Evolutionary conservation across 2,113 vertebrate genomes (phyloP).

Genomic region (Mellivora capensis): DNA sequence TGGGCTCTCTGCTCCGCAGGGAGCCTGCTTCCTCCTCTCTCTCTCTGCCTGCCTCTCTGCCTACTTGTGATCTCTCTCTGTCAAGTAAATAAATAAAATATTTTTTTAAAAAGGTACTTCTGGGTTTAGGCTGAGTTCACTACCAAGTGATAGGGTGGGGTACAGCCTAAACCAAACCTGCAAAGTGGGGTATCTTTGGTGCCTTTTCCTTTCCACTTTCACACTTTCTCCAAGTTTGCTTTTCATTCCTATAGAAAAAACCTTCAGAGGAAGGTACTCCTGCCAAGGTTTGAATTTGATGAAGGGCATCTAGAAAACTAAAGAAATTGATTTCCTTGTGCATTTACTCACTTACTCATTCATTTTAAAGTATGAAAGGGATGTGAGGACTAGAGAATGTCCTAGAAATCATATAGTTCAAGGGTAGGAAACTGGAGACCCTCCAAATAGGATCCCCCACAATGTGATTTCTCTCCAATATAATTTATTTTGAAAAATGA

Average conservation of each 20-base stretch:
- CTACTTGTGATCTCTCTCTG: too few relatives aligned
- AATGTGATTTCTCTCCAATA: background rate
- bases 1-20: too few relatives aligned
- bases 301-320: background rate
- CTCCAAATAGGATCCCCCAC: background rate
- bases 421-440: background rate
- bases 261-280: background rate
- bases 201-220: background rate
- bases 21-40: too few relatives aligned
- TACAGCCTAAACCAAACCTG: background rate
- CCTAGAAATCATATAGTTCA: background rate
- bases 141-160: background rate
- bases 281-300: background rate
- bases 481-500: background rate
- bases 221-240: background rate
- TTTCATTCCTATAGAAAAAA: background rate
- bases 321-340: background rate
- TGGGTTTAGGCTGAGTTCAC: background rate
- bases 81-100: too few relatives aligned
- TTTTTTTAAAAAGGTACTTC: background rate
- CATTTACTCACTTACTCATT: background rate
- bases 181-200: background rate
- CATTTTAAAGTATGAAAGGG: background rate
- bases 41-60: too few relatives aligned
- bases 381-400: background rate